These are phyloP conservation scores for Diplazon laetatorius DNA, from an alignment of 2,888 invertebrate species.

Conservation along the genomic window DNA sequence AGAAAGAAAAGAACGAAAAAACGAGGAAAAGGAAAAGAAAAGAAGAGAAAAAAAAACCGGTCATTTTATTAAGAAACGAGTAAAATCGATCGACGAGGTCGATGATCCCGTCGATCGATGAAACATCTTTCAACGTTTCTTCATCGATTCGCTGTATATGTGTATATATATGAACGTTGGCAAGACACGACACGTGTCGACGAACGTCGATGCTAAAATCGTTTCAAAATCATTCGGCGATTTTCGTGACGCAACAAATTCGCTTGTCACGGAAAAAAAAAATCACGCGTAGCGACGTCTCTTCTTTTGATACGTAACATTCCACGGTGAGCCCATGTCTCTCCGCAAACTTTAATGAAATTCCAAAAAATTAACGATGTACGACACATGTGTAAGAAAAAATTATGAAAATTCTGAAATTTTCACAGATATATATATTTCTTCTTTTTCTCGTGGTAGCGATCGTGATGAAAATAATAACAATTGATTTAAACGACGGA, in stretches of 20 bases:
- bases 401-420: neutral
- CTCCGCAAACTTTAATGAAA: neutral
- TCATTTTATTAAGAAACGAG: too few species aligned
- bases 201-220: constrained; percentile 74
- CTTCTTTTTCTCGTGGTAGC: too few species aligned
- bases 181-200: constrained; percentile 64
- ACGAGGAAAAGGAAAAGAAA: neutral
- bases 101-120: constrained; percentile 25
- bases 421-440: too few species aligned
- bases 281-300: neutral
- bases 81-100: constrained; percentile 42
- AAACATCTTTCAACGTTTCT: constrained; percentile 31
- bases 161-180: constrained; percentile 1
- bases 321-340: too few species aligned
- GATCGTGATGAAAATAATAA: too few species aligned
- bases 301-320: constrained; percentile 1
- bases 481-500: too few species aligned
- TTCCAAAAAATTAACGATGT: too few species aligned
- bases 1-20: too few species aligned
- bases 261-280: neutral
- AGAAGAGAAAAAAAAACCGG: constrained; percentile 29
- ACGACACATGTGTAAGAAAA: too few species aligned
- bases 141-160: constrained; percentile 45
- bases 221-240: constrained; percentile 72
- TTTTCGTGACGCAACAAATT: constrained; percentile 65